These are phyloP conservation scores for Celastrina argiolus DNA, from an alignment of 2,888 invertebrate species.

Conservation along the genomic window DNA sequence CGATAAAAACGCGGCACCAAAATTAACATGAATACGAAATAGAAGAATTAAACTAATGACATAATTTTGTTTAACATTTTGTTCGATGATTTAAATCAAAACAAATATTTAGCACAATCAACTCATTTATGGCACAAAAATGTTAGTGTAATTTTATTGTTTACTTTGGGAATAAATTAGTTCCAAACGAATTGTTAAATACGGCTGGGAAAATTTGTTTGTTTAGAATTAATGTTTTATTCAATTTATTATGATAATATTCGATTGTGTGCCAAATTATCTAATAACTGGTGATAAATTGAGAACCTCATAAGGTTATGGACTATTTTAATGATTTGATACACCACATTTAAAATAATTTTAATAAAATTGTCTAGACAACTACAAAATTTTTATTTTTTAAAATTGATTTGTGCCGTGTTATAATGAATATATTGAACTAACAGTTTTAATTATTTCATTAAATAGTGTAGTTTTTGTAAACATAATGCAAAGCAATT, in stretches of 20 bases:
- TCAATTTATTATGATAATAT: slow-evolving; percentile 12
- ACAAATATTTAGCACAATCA: slow-evolving; percentile 35
- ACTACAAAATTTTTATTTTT: background rate
- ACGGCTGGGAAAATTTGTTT: slow-evolving; percentile 20
- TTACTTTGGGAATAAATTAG: slow-evolving; percentile 24
- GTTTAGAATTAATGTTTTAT: slow-evolving; percentile 22
- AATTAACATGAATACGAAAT: slow-evolving; percentile 16
- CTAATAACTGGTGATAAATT: background rate
- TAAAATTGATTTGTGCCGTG: background rate
- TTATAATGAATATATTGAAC: background rate
- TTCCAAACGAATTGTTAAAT: slow-evolving; percentile 24
- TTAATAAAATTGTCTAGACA: background rate
- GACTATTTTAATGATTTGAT: background rate
- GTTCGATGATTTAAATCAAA: slow-evolving; percentile 31
- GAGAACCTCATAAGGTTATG: background rate
- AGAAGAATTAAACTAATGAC: slow-evolving; percentile 14
- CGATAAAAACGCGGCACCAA: background rate
- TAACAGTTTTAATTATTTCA: background rate
- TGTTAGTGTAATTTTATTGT: slow-evolving; percentile 27
- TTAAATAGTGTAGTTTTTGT: background rate
- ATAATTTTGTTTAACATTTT: slow-evolving; percentile 25
- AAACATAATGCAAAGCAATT: background rate
- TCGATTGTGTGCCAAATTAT: slow-evolving; percentile 6
- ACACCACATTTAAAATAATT: background rate
- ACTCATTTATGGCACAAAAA: slow-evolving; percentile 32